These are phyloP conservation scores for Eptesicus fuscus DNA, from an alignment of 2,113 vertebrate genomes.

Conservation along the genomic window DNA sequence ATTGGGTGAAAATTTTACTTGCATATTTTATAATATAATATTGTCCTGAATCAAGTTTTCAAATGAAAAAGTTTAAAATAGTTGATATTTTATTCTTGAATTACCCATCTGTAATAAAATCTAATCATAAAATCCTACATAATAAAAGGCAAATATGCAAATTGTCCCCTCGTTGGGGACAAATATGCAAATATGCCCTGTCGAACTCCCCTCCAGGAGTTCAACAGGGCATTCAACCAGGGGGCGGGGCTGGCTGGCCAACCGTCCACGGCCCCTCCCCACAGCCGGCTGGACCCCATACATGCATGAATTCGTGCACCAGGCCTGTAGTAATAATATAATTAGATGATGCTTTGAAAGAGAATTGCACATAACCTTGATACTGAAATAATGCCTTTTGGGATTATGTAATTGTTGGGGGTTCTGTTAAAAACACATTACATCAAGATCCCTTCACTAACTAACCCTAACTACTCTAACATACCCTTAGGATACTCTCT, in stretches of 20 bases:
- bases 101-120: constrained; percentile 2
- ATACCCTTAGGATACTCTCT: not conserved
- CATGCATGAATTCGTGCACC: no score
- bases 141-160: no score
- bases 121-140: not conserved
- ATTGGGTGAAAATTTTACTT: not conserved
- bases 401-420: not conserved
- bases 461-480: not conserved
- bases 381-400: not conserved
- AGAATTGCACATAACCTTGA: not conserved
- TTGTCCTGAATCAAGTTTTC: constrained; percentile 9
- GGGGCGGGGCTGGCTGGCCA: no score
- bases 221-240: no score
- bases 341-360: not conserved
- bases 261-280: no score
- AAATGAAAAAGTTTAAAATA: not conserved
- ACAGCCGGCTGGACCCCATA: no score
- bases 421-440: not conserved
- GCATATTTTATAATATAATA: not conserved
- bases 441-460: not conserved
- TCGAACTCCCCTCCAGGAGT: no score
- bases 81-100: constrained; percentile 17
- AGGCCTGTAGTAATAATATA: no score
- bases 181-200: no score
- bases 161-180: no score